Evolutionary conservation across 2,797 vertebrate species (phyloP).

Genomic region (Cygnus olor): DNA sequence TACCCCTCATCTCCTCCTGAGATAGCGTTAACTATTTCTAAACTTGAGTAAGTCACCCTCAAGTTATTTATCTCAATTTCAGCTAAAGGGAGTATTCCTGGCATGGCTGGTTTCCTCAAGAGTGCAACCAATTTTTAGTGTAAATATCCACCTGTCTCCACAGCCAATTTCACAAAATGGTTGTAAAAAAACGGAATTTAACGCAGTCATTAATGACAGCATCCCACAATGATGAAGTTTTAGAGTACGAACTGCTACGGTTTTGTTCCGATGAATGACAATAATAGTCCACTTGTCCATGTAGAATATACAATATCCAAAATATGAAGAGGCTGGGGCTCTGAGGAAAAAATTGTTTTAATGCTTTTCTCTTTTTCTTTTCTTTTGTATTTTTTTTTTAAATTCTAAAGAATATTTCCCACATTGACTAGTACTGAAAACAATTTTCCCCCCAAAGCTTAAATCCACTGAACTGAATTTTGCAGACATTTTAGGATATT

Average conservation of each 20-base stretch:
- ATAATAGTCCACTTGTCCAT: background rate
- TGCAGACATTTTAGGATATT: background rate
- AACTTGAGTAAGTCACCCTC: background rate
- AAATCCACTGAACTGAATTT: background rate
- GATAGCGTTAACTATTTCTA: conserved; percentile 46
- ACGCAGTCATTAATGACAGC: background rate
- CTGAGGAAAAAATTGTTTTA: background rate
- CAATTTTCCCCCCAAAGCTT: background rate
- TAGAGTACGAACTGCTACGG: background rate
- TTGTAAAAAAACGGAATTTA: background rate
- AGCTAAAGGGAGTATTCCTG: background rate
- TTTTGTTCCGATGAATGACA: background rate
- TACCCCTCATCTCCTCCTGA: conserved; percentile 45
- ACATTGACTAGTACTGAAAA: background rate
- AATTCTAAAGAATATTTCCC: background rate
- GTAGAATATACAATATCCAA: background rate
- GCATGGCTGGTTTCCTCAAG: background rate
- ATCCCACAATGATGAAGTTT: background rate
- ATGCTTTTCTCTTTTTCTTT: background rate
- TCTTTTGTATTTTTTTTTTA: too few species aligned
- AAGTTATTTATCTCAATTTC: conserved; percentile 13
- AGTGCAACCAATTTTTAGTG: background rate
- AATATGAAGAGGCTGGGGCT: background rate
- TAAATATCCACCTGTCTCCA: conserved; percentile 40
- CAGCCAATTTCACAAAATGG: background rate